Percentiles rank a stretch among this genome's conserved stretches.
phyloP scores from a whole-genome alignment of 2,888 invertebrate genomes.

The Morpho achilles region DNA sequence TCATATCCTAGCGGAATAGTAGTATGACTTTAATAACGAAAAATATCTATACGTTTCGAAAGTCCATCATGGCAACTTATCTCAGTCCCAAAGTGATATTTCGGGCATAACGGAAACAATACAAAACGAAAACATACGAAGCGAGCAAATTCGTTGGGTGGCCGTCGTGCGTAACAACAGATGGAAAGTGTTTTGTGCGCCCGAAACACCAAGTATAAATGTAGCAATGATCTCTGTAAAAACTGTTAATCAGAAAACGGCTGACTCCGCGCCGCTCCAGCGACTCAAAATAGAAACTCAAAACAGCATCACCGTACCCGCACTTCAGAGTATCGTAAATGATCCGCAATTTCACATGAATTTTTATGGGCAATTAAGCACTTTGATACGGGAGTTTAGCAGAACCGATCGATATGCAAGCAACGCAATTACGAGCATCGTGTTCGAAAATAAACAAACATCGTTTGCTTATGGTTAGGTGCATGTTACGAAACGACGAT shows the following conservation, averaged over 20 bases:
- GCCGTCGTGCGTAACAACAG: conserved; percentile 42
- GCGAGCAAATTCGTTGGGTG: conserved; percentile 32
- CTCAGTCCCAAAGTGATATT: conserved; percentile 21
- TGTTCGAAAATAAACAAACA: conserved; percentile 38
- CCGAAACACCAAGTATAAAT: conserved; percentile 35
- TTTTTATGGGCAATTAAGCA: conserved; percentile 57
- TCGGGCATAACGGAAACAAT: conserved; percentile 26
- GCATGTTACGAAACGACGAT: conserved; percentile 1
- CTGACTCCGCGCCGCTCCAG: conserved; percentile 46
- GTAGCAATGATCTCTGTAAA: conserved; percentile 50
- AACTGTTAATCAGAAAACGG: conserved; percentile 54
- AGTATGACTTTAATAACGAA: neutral
- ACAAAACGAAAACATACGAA: conserved; percentile 34
- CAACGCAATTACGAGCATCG: conserved; percentile 30
- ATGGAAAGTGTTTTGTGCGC: conserved; percentile 43
- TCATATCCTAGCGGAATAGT: neutral
- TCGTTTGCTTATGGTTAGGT: conserved; percentile 1
- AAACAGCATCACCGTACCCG: conserved; percentile 42
- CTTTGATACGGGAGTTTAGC: conserved; percentile 41
- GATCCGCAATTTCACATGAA: conserved; percentile 40
- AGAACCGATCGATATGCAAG: conserved; percentile 28
- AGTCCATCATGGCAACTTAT: conserved; percentile 10
- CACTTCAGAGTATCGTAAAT: conserved; percentile 54
- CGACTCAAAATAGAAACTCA: conserved; percentile 58
- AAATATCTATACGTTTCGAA: conserved; percentile 18